Conservation (phyloP, 1,140 invertebrate genomes). For the Nasonia vitripennis region DNA sequence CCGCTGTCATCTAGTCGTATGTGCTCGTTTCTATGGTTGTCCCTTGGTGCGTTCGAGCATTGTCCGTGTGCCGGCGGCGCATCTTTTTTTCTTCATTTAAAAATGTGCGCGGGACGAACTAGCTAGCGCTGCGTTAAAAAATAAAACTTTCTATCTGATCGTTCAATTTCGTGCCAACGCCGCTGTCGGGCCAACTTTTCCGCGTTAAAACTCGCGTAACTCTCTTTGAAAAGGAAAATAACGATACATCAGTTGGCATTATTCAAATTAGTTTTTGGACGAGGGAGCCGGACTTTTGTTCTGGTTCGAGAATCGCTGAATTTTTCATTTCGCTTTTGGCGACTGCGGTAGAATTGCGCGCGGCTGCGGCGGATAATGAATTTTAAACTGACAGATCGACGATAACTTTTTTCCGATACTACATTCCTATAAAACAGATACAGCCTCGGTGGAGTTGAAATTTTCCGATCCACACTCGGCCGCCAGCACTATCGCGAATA, state of each 20-base stretch:
- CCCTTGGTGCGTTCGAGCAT: no score
- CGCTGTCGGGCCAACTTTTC: conserved; percentile 3
- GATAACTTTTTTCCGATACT: no score
- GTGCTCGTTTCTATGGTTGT: no score
- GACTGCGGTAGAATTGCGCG: no score
- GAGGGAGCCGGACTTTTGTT: not conserved
- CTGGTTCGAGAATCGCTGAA: not conserved
- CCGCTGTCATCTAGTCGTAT: no score
- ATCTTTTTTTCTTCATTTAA: not conserved
- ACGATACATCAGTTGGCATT: not conserved
- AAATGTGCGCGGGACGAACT: not conserved
- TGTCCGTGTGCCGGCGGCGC: not conserved
- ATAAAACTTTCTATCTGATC: conserved; percentile 37
- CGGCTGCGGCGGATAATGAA: no score
- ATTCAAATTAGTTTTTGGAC: conserved; percentile 19
- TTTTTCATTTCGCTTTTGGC: no score
- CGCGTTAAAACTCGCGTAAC: conserved; percentile 9
- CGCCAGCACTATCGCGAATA: no score
- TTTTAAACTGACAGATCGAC: no score
- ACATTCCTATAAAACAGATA: no score
- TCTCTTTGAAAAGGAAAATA: conserved; percentile 16
- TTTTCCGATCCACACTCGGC: no score
- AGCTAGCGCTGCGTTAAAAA: conserved; percentile 9
- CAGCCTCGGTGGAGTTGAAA: no score
- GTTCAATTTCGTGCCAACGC: conserved; percentile 35